Evolutionary conservation across 2,888 invertebrate genomes (phyloP).

Genomic region (Lepidochrysops patricia): DNA sequence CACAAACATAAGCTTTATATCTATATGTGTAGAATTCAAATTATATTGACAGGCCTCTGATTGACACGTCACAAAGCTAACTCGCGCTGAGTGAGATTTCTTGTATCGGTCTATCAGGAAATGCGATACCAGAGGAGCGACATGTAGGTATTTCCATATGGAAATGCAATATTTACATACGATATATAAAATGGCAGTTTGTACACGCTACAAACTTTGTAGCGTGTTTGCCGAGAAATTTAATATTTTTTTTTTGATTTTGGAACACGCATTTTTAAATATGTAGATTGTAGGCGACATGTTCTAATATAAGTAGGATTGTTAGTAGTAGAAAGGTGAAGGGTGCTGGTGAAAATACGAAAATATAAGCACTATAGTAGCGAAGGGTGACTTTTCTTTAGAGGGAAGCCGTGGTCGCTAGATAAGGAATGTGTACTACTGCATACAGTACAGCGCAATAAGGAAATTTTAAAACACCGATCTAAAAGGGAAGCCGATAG

Average conservation of each 20-base stretch:
- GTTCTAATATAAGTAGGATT: too few relatives aligned
- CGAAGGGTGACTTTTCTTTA: too few relatives aligned
- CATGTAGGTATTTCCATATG: conserved; percentile 8
- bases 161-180: not conserved
- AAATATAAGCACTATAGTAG: too few relatives aligned
- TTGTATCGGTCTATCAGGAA: conserved; percentile 38
- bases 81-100: conserved; percentile 39
- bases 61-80: conserved; percentile 8
- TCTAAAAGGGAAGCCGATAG: too few relatives aligned
- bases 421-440: too few relatives aligned
- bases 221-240: not conserved
- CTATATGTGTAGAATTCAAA: not conserved
- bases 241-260: not conserved
- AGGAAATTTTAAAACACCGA: too few relatives aligned
- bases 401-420: too few relatives aligned
- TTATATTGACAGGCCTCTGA: not conserved
- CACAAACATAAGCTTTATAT: not conserved
- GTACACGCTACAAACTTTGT: too few relatives aligned
- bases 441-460: too few relatives aligned
- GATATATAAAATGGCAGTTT: not conserved
- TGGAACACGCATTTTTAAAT: not conserved
- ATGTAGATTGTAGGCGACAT: not conserved
- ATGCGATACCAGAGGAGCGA: not conserved
- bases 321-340: too few relatives aligned
- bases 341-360: too few relatives aligned